phyloP scores from a whole-genome alignment of 2,113 vertebrate genomes.

The Tetraodon nigroviridis region DNA sequence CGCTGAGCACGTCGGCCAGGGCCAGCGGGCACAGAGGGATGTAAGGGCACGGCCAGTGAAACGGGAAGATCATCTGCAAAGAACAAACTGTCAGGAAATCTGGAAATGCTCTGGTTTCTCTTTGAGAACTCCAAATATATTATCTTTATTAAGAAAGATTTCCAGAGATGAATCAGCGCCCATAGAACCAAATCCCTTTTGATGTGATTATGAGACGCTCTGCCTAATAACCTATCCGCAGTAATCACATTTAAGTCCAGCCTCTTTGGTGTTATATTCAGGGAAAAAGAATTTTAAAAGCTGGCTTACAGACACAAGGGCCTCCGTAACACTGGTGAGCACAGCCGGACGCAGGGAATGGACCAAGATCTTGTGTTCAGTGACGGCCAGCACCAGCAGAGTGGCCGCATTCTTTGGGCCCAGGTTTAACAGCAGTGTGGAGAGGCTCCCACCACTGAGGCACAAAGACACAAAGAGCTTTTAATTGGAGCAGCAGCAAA shows the following conservation, averaged over 20 bases:
- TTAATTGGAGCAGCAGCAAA: not conserved
- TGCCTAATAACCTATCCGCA: conserved; percentile 9
- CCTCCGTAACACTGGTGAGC: conserved; percentile 96
- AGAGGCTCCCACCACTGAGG: conserved; percentile 89
- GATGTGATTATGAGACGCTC: conserved; percentile 16
- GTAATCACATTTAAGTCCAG: conserved; percentile 17
- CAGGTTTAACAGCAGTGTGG: conserved; percentile 91
- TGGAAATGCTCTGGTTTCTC: not conserved
- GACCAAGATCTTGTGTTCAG: conserved; percentile 97
- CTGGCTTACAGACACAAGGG: conserved; percentile 91
- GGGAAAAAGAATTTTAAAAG: not conserved
- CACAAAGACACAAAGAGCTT: conserved; percentile 9
- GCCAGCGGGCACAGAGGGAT: conserved; percentile 96
- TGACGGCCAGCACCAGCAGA: conserved; percentile 91
- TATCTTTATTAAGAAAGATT: not conserved
- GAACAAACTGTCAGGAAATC: conserved; percentile 19
- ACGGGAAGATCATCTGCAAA: conserved; percentile 97
- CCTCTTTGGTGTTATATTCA: conserved; percentile 1
- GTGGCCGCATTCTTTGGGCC: conserved; percentile 94
- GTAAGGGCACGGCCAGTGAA: conserved; percentile 98
- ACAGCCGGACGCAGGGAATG: conserved; percentile 95
- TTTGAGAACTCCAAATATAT: not conserved
- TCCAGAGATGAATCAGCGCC: not conserved
- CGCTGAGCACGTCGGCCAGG: conserved; percentile 93
- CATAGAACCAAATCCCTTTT: not conserved